phyloP scores from a whole-genome alignment of 53 echinoderm and acorn worm genomes.

The Apostichopus leukothele region DNA sequence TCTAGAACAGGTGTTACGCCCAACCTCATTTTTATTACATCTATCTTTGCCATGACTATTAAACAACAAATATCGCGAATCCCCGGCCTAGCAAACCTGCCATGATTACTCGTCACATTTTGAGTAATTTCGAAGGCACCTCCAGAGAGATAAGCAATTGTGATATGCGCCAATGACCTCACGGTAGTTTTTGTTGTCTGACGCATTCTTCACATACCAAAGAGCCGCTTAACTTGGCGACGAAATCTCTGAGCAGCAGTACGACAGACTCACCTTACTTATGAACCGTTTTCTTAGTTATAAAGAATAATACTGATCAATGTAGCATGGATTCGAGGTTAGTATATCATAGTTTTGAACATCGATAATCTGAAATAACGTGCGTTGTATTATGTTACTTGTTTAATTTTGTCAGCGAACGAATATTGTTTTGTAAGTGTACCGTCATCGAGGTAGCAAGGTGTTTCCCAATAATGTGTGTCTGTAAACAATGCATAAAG shows the following conservation, averaged over 20 bases:
- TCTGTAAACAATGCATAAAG: slow-evolving; percentile 22
- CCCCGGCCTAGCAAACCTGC: background rate
- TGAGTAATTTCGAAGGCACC: background rate
- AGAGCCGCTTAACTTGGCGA: slow-evolving; percentile 37
- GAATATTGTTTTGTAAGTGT: slow-evolving; percentile 28
- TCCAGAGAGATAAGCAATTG: background rate
- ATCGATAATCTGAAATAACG: background rate
- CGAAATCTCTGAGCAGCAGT: background rate
- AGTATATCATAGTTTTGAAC: too few relatives aligned
- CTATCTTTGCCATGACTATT: background rate
- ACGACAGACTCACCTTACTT: too few relatives aligned
- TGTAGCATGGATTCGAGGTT: too few relatives aligned
- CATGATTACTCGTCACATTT: background rate
- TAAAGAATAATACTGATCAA: too few relatives aligned
- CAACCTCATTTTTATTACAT: background rate
- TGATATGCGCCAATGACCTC: slow-evolving; percentile 41
- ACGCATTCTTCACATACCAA: slow-evolving; percentile 29
- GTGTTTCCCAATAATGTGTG: slow-evolving; percentile 37
- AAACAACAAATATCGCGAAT: background rate
- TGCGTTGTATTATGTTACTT: background rate
- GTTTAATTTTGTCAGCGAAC: slow-evolving; percentile 18
- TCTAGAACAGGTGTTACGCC: background rate
- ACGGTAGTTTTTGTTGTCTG: background rate
- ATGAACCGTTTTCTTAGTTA: too few relatives aligned
- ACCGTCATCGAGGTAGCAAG: slow-evolving; percentile 32